Evolutionary conservation across 2,888 invertebrate genomes (phyloP).

Genomic region (Hydrotaea cyrtoneurina): DNA sequence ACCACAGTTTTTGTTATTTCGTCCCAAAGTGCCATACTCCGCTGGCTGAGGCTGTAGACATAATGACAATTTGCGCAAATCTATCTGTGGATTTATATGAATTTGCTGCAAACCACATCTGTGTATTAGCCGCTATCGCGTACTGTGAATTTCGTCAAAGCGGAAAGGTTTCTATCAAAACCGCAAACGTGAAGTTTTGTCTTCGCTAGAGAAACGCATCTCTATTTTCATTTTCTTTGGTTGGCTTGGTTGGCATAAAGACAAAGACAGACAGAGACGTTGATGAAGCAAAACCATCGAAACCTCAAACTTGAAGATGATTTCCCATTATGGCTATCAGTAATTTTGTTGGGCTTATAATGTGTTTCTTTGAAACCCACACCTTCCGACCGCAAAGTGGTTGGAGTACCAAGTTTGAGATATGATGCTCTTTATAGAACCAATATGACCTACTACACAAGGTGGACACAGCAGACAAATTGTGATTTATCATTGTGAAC

Average conservation of each 20-base stretch:
- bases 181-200: not conserved
- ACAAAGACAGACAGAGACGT: not conserved
- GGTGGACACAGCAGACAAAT: too few relatives aligned
- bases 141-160: not conserved
- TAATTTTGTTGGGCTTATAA: not conserved
- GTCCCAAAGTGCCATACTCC: not conserved
- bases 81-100: conserved; percentile 13
- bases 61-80: conserved; percentile 25
- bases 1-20: not conserved
- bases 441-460: not conserved
- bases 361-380: not conserved
- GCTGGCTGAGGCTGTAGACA: conserved; percentile 8
- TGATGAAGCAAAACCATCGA: conserved; percentile 26
- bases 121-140: not conserved
- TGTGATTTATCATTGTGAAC: too few relatives aligned
- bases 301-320: conserved; percentile 51
- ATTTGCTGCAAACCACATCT: conserved; percentile 2
- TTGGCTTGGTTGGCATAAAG: not conserved
- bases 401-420: not conserved
- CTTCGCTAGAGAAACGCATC: conserved; percentile 36
- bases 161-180: conserved; percentile 2
- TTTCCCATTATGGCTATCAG: conserved; percentile 28
- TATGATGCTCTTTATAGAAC: not conserved
- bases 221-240: conserved; percentile 47
- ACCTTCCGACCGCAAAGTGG: not conserved